phyloP scores from a whole-genome alignment of 2,113 vertebrate genomes.

The Paedocypris sp. region DNA sequence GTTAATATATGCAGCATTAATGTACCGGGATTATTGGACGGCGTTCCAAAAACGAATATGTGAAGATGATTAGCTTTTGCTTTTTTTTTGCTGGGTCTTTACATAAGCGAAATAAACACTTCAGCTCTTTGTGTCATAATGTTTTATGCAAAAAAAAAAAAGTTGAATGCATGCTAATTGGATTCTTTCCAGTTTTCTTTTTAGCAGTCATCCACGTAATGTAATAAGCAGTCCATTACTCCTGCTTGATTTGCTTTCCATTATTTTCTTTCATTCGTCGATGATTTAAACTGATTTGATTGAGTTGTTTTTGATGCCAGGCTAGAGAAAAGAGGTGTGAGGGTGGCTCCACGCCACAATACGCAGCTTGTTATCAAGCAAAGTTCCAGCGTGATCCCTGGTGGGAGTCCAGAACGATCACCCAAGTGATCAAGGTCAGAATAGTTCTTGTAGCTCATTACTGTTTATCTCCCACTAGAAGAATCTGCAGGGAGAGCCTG shows the following conservation, averaged over 20 bases:
- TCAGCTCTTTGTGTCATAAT: conserved; percentile 13
- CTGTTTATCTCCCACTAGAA: conserved; percentile 18
- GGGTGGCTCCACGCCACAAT: background rate
- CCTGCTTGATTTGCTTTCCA: conserved; percentile 1
- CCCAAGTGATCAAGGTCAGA: conserved; percentile 44
- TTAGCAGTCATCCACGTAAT: conserved; percentile 13
- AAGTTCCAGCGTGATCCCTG: too few relatives aligned
- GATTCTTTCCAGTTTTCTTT: conserved; percentile 29
- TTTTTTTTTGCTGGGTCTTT: background rate
- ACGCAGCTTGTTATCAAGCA: too few relatives aligned
- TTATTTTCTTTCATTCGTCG: conserved; percentile 17
- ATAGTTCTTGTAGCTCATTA: conserved; percentile 40
- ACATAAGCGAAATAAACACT: background rate
- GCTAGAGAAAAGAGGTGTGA: background rate
- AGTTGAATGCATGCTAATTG: conserved; percentile 28
- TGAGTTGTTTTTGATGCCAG: background rate
- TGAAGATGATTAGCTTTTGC: too few relatives aligned
- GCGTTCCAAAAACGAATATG: too few relatives aligned
- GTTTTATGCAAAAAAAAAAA: conserved; percentile 18
- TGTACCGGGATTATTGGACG: too few relatives aligned
- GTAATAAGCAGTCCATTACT: conserved; percentile 13
- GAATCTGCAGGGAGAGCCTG: background rate
- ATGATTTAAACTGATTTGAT: conserved; percentile 14
- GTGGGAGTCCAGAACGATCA: conserved; percentile 23
- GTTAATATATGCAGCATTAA: too few relatives aligned